Percentiles rank a stretch among this genome's conserved stretches.
Evolutionary conservation across 2,113 vertebrate species (phyloP).

Genomic region (Macaca mulatta): DNA sequence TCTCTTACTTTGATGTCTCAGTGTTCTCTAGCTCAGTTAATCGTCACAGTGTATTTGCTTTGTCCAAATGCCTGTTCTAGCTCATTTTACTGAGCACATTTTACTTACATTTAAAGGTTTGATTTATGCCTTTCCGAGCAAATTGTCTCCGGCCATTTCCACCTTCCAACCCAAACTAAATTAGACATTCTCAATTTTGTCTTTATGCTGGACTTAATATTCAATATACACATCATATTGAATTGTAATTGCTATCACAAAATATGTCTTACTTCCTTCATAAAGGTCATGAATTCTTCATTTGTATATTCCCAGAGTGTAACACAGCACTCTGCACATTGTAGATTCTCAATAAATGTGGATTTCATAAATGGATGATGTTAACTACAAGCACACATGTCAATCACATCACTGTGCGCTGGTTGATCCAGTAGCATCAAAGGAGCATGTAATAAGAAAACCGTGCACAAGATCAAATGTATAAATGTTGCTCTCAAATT

Average conservation of each 20-base stretch:
- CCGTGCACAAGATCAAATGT: not conserved
- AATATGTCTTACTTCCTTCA: not conserved
- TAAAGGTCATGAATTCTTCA: not conserved
- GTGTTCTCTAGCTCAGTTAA: not conserved
- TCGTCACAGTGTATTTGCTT: not conserved
- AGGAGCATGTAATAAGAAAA: not conserved
- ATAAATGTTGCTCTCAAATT: not conserved
- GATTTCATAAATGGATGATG: not conserved
- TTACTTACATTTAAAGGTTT: not conserved
- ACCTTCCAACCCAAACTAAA: not conserved
- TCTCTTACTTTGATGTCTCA: not conserved
- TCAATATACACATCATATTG: not conserved
- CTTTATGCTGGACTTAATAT: not conserved
- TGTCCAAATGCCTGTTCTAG: not conserved
- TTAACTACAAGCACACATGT: not conserved
- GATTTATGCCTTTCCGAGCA: not conserved
- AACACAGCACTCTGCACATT: not conserved
- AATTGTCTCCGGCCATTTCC: not conserved
- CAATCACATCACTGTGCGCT: not conserved
- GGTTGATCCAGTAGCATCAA: not conserved
- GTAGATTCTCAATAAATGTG: not conserved
- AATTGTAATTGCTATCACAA: not conserved
- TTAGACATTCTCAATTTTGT: not conserved
- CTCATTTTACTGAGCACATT: not conserved
- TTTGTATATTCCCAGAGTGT: not conserved